phyloP scores from a whole-genome alignment of 2,113 vertebrate genomes.

The Ophthalmolycus amberensis region DNA sequence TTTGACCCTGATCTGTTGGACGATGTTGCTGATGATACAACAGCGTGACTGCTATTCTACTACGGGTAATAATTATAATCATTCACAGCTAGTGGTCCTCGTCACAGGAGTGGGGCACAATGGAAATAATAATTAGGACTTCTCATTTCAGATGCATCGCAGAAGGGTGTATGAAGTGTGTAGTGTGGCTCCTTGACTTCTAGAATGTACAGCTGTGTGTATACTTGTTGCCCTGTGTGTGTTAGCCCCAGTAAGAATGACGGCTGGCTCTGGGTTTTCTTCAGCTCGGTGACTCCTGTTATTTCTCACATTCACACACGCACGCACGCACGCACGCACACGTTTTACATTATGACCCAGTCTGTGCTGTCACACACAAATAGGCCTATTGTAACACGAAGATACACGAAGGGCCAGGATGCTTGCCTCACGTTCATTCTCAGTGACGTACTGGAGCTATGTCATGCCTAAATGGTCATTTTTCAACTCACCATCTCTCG shows the following conservation, averaged over 20 bases:
- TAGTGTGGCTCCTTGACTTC: constrained; percentile 59
- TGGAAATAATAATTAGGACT: constrained; percentile 83
- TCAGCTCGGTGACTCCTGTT: constrained; percentile 25
- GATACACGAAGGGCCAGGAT: constrained; percentile 54
- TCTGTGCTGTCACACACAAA: constrained; percentile 62
- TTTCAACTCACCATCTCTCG: constrained; percentile 59
- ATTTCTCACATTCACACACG: constrained; percentile 8
- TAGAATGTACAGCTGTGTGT: constrained; percentile 76
- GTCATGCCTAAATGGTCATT: constrained; percentile 66
- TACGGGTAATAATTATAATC: constrained; percentile 81
- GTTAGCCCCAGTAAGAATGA: constrained; percentile 28
- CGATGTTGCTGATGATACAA: constrained; percentile 77
- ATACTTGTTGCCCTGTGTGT: constrained; percentile 35
- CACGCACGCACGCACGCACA: not conserved
- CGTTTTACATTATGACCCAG: constrained; percentile 53
- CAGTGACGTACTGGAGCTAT: constrained; percentile 44
- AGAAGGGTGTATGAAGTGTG: constrained; percentile 67
- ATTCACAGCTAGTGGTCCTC: constrained; percentile 80
- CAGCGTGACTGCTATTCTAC: constrained; percentile 79
- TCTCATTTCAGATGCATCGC: constrained; percentile 74
- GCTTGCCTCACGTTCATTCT: constrained; percentile 57
- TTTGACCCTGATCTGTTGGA: constrained; percentile 78
- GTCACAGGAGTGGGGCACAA: constrained; percentile 79
- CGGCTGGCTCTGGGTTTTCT: constrained; percentile 45
- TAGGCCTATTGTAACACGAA: constrained; percentile 64